phyloP scores from a whole-genome alignment of 2,888 invertebrate species.

The Lepidochitona cinerea region DNA sequence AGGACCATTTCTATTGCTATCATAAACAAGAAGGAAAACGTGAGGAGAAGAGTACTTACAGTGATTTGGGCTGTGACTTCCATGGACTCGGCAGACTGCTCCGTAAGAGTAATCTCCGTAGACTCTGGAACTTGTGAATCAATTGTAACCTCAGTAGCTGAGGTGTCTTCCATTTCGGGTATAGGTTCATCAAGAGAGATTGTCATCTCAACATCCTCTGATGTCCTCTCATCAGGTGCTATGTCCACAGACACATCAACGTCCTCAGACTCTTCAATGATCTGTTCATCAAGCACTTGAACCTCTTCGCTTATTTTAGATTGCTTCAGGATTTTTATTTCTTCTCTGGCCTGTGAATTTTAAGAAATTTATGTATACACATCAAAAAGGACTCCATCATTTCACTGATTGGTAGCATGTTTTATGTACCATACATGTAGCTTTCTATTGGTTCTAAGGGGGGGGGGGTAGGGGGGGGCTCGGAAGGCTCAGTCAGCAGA shows the following conservation, averaged over 20 bases:
- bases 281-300: neutral
- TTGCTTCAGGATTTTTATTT: conserved; percentile 30
- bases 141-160: neutral
- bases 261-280: neutral
- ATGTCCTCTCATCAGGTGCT: neutral
- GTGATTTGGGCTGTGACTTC: neutral
- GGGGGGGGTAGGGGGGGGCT: too few relatives aligned
- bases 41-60: neutral
- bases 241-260: neutral
- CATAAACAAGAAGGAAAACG: too few relatives aligned
- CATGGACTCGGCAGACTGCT: neutral
- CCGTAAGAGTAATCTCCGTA: neutral
- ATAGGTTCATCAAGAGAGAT: neutral
- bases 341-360: conserved; percentile 44
- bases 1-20: too few relatives aligned
- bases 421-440: too few relatives aligned
- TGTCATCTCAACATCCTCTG: neutral
- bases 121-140: neutral
- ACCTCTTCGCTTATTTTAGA: neutral
- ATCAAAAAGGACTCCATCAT: too few relatives aligned
- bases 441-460: too few relatives aligned
- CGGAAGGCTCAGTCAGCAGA: too few relatives aligned
- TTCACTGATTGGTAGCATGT: too few relatives aligned
- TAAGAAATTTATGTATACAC: too few relatives aligned
- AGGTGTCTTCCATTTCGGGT: neutral